Conservation (phyloP, 1,140 invertebrate genomes). For the Lasioglossum albipes region DNA sequence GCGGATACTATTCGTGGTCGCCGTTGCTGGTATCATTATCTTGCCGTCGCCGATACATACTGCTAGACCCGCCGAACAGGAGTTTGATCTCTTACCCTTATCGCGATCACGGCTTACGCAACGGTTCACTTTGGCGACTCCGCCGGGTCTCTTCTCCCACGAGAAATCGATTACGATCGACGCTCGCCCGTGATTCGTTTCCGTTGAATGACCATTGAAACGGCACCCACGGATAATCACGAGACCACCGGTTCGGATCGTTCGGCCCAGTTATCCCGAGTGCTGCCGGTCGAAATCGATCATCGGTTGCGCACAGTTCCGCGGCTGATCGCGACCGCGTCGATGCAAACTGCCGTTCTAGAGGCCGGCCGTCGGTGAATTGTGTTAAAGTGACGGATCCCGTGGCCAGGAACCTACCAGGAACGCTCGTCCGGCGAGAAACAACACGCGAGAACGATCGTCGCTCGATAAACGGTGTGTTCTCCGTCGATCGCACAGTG, state of each 20-base stretch:
- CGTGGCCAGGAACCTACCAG: background rate
- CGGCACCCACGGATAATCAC: slow-evolving; percentile 1
- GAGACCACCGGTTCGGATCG: slow-evolving; percentile 9
- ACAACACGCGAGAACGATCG: background rate
- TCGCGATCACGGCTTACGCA: too few relatives aligned
- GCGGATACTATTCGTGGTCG: slow-evolving; percentile 33
- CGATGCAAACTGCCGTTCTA: slow-evolving; percentile 37
- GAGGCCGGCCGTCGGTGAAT: slow-evolving; percentile 52
- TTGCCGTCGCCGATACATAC: slow-evolving; percentile 27
- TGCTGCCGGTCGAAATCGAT: slow-evolving; percentile 1
- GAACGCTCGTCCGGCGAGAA: slow-evolving; percentile 6
- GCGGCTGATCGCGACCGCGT: slow-evolving; percentile 44
- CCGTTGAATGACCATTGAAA: background rate
- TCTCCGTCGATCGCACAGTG: too few relatives aligned
- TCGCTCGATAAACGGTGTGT: too few relatives aligned
- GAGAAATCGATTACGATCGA: background rate
- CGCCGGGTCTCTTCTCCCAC: background rate
- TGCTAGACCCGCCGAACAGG: slow-evolving; percentile 17
- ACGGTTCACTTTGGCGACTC: background rate
- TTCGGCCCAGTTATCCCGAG: background rate
- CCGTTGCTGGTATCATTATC: slow-evolving; percentile 21
- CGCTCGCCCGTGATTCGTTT: background rate
- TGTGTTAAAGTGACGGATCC: slow-evolving; percentile 57
- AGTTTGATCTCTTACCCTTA: background rate
- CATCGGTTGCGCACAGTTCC: slow-evolving; percentile 15